phyloP scores from a whole-genome alignment of 2,797 vertebrate genomes.

The Pseudochaenichthys georgianus region DNA sequence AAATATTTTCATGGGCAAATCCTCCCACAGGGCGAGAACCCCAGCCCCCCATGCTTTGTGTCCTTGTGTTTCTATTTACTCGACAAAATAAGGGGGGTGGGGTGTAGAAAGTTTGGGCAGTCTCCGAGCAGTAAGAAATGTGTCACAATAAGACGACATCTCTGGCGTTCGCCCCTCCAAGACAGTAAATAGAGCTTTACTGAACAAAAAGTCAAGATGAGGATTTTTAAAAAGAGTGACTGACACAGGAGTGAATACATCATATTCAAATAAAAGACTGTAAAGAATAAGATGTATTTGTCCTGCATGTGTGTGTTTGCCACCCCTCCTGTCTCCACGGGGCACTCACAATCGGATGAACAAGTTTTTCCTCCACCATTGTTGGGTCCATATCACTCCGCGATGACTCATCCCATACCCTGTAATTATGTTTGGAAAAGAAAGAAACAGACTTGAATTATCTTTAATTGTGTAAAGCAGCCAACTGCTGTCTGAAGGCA shows the following conservation, averaged over 20 bases:
- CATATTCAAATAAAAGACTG: conserved; percentile 53
- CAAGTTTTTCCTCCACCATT: conserved; percentile 78
- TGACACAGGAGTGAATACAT: conserved; percentile 59
- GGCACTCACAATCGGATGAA: conserved; percentile 79
- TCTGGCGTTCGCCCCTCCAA: conserved; percentile 37
- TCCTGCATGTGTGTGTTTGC: conserved; percentile 53
- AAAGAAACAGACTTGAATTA: conserved; percentile 75
- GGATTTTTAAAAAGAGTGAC: conserved; percentile 45
- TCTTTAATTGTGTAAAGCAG: conserved; percentile 76
- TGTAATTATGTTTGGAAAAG: conserved; percentile 73
- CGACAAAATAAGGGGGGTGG: conserved; percentile 43
- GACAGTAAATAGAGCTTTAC: conserved; percentile 50
- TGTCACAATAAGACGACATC: conserved; percentile 60
- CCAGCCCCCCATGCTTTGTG: conserved; percentile 53
- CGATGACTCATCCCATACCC: conserved; percentile 78
- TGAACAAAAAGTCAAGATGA: conserved; percentile 32
- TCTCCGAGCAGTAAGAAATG: conserved; percentile 44
- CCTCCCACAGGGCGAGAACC: conserved; percentile 75
- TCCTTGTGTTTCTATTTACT: conserved; percentile 80
- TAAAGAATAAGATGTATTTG: conserved; percentile 68
- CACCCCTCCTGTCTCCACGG: conserved; percentile 70
- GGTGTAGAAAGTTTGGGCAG: conserved; percentile 62
- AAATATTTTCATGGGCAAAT: conserved; percentile 85
- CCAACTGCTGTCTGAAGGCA: conserved; percentile 53
- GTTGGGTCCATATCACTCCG: conserved; percentile 63